Conservation (phyloP, 2,113 vertebrate genomes). For the Gobius niger region DNA sequence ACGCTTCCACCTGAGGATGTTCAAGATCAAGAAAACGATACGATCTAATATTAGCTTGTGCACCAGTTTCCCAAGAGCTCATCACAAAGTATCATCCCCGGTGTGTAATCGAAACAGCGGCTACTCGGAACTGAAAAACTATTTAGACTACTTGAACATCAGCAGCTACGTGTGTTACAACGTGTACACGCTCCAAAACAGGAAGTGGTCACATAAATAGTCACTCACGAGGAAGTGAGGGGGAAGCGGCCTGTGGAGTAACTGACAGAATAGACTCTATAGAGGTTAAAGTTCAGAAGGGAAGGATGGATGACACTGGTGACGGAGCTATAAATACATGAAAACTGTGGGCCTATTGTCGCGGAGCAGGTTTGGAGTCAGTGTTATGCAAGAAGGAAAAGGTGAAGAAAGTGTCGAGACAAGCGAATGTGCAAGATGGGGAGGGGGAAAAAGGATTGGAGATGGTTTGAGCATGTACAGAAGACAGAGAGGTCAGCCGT, state of each 20-base stretch:
- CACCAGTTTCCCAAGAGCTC: too few relatives aligned
- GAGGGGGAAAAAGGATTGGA: too few relatives aligned
- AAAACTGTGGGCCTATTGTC: not conserved
- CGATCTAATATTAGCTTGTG: too few relatives aligned
- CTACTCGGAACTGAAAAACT: not conserved
- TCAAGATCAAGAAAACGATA: not conserved
- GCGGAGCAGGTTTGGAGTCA: not conserved
- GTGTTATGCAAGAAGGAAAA: not conserved
- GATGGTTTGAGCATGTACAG: too few relatives aligned
- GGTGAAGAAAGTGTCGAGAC: too few relatives aligned
- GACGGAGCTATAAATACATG: constrained; percentile 41
- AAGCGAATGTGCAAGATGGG: too few relatives aligned
- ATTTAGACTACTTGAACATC: constrained; percentile 14
- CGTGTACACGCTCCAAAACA: constrained; percentile 38
- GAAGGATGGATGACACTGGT: constrained; percentile 28
- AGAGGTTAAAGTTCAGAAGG: constrained; percentile 36
- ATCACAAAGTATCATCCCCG: too few relatives aligned
- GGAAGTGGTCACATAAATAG: constrained; percentile 44
- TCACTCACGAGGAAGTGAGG: constrained; percentile 43
- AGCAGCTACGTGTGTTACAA: constrained; percentile 8
- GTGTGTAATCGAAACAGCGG: not conserved
- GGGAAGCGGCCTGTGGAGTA: constrained; percentile 34
- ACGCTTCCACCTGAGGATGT: constrained; percentile 86
- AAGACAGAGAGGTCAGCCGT: too few relatives aligned
- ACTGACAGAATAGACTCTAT: constrained; percentile 28